Percentiles rank a stretch among this genome's conserved stretches.
Conservation (phyloP, 1,140 invertebrate genomes). For the Camponotus floridanus region DNA sequence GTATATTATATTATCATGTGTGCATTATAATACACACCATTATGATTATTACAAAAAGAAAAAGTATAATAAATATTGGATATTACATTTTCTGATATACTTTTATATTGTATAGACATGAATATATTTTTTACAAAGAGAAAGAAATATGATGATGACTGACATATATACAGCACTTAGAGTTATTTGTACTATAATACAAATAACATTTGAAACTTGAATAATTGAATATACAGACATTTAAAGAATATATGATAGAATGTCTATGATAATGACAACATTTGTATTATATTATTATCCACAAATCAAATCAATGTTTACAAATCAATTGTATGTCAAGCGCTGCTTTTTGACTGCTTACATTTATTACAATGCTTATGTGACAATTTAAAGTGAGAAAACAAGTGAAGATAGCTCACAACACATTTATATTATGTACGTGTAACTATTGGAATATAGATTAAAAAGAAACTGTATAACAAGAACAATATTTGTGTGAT, state of each 20-base stretch:
- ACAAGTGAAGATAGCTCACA: no score
- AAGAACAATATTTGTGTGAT: no score
- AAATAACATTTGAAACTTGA: constrained; percentile 8
- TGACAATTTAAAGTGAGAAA: no score
- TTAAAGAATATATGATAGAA: not conserved
- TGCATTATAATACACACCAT: not conserved
- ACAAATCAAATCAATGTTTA: no score
- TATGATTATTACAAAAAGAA: not conserved
- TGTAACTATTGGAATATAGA: no score
- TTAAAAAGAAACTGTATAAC: no score
- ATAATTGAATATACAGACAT: not conserved
- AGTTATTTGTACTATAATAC: not conserved
- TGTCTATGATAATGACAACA: no score
- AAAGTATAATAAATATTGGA: not conserved
- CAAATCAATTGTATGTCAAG: no score
- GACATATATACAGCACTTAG: not conserved
- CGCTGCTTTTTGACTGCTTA: no score
- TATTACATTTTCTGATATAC: not conserved
- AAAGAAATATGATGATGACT: not conserved
- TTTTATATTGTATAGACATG: not conserved
- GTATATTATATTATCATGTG: not conserved
- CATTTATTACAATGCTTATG: no score
- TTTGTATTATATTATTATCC: no score
- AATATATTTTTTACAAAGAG: not conserved
- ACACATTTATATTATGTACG: no score